phyloP scores from a whole-genome alignment of 1,140 invertebrate genomes.

The Leucophenga varia region DNA sequence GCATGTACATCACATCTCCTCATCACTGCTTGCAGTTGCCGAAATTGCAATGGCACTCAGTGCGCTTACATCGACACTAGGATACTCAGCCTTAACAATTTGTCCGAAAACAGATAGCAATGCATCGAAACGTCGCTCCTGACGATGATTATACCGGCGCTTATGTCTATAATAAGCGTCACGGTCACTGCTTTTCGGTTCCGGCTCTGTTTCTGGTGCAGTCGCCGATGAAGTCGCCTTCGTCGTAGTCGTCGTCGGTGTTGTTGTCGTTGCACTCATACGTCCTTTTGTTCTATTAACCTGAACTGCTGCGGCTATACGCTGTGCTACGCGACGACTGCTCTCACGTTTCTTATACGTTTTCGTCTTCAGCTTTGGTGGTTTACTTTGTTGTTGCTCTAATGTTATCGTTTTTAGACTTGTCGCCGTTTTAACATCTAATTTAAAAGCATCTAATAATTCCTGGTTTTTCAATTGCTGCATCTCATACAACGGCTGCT shows the following conservation, averaged over 20 bases:
- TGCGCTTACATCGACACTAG: constrained; percentile 26
- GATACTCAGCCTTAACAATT: constrained; percentile 30
- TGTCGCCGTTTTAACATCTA: background rate
- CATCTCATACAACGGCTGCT: no score
- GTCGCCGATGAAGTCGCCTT: background rate
- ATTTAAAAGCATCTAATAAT: no score
- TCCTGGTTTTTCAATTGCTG: no score
- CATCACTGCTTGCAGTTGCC: background rate
- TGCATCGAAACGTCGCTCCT: constrained; percentile 36
- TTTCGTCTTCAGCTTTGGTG: background rate
- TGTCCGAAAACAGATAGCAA: constrained; percentile 34
- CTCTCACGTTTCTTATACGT: no score
- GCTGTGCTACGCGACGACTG: no score
- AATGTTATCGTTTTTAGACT: background rate
- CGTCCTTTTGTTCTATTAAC: no score
- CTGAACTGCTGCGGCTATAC: no score
- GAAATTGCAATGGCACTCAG: constrained; percentile 14
- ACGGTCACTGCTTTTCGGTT: constrained; percentile 20
- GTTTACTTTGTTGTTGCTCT: background rate
- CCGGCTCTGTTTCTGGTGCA: background rate
- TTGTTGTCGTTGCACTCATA: background rate
- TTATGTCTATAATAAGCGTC: constrained; percentile 30
- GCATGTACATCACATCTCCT: background rate
- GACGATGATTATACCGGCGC: constrained; percentile 35
- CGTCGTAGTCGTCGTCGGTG: background rate